Evolutionary conservation across 2,888 invertebrate genomes (phyloP), one percentile per base, ranked within the genome.

Genomic region (Poecilus cupreus): DNA sequence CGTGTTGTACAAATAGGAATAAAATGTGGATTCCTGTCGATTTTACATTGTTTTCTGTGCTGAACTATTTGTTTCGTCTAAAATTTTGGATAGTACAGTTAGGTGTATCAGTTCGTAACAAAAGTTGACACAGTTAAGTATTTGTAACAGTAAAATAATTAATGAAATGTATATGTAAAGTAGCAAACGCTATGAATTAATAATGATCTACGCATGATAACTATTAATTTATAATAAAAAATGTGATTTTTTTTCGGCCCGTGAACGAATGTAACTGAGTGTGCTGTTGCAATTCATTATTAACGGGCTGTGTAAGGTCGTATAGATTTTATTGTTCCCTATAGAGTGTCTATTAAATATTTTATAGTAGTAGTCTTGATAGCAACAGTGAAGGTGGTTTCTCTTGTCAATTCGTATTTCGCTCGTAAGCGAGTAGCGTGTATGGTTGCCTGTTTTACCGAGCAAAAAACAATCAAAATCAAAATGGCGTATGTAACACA

Each of bases 401-500:
- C 18, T 8, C 1, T 16, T 24, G 51, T 24, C 22, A 51, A 49
- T 75, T 75, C 46, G 51, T 51, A 75, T 20, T 75, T 75, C 43
- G 16, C 32, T 49, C 32, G 46, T 16, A 24, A 24, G 11, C 24
- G 24, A 46, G 24, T 24, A 43, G 20, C 32, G 18, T 22, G 64
- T 22, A 16, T 32, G 32, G 22, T 68, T 68, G n/a, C 13, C 79
- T 80, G 37, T 22, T 32, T 80, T 70, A 80, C 70, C 79, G n/a
- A 37, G n/a, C 32, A 60, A 54, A 64, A 51, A 68, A 68, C 49
- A 68, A 51, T 20, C 54, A 75, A 74, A 75, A 60, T 60, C 74
- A 64, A 46, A 57, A 81, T 81, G 81, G 81, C 81, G 74, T 46
- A 46, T n/a, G 20, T 16, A 74, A 57, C 6, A 75, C 51, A 75